Evolutionary conservation across 2,113 vertebrate species (phyloP), one percentile per base, ranked within the genome.

Genomic region (Mirza zaza): DNA sequence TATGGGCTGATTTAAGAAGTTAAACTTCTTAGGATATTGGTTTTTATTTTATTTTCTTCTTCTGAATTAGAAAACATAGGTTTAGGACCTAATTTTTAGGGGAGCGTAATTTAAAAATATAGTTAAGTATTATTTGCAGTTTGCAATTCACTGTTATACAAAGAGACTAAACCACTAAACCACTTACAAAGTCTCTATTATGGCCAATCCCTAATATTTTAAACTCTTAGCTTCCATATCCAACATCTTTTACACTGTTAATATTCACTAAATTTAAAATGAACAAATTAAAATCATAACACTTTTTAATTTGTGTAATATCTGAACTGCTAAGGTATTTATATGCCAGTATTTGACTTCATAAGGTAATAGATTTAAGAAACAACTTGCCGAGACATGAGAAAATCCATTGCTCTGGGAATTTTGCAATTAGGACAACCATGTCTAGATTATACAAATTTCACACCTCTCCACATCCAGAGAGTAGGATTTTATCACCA

Each of bases 391-490:
- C 1, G 79, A 95, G 57, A 95, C n/a, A 67, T 61, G 57, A 92
- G 61, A 95, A 95, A 96, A 91, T 71, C 42, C 48, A 92, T 89
- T 95, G 70, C 79, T 79, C 29, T 88, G 57, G 86, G 45, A 91
- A 87, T 91, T 97, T 94, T 95, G 20, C 89, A 96, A 89, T 96
- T 91, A 95, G 71, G 13, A 89, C 68, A 97, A 97, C 76, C 55
- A 94, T 89, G 32, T 85, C 90, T 94, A 80, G 57, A 94, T 84
- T 93, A 86, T 29, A 90, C 21, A 94, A 84, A 96, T 96, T 94
- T 97, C 94, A 97, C 45, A 96, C 70, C 34, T 95, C 61, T 96
- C 17, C 48, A 77, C 32, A 57, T 89, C 18, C 23, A 67, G 50
- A 68, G 25, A 93, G 25, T 93, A 93, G 8, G 1, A 75, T 97